Base-by-base conservation (phyloP, 2,797 vertebrate genomes). In the Lacerta viridis region DNA sequence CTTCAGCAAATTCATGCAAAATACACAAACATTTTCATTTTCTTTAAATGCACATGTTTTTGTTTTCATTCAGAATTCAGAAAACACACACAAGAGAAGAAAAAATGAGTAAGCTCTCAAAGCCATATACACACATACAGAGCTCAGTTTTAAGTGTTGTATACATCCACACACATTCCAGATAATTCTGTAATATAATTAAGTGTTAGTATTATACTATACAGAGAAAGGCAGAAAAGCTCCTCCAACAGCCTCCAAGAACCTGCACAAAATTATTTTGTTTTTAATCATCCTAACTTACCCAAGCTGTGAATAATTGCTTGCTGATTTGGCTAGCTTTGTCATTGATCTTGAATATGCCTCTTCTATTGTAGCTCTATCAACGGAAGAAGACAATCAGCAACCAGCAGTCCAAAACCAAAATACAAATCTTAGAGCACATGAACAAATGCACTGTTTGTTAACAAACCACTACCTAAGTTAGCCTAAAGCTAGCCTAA, bases 301-400 rank as follows among this genome's bases (percentile, higher is more conserved):
- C 99, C 99, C 99, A 80, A 99, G 97, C 87, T 98, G 98, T 88
- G 98, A 98, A 93, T 98, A 99, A 97, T 99, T 99, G 93, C 98
- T 98, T 1, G 98, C 98, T 92, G 98, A 98, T 96, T 99, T 99
- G 94, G 98, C 98, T 87, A 99, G 97, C 97, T 99, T 99, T 94
- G 98, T 98, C 98, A 99, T 99, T n/a, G 99, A 99, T 94, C 98
- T 98, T 94, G 98, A 99, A 93, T 99, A 99, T 0, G 96, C 96
- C 92, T 99, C 99, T 95, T 99, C 99, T 93, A 99, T 99, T 7
- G 98, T 97, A 94, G 98, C 98, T 97, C 99, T 99, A 94, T 90
- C 72, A 92, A 96, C 80, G 80, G 85, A 84, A 46, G 86, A 94
- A 90, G 59, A 94, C 20, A 94, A 84, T 33, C 4, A 39, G 76